These are phyloP conservation scores for Goniozus legneri DNA, from an alignment of 1,140 invertebrate species.

Conservation along the genomic window DNA sequence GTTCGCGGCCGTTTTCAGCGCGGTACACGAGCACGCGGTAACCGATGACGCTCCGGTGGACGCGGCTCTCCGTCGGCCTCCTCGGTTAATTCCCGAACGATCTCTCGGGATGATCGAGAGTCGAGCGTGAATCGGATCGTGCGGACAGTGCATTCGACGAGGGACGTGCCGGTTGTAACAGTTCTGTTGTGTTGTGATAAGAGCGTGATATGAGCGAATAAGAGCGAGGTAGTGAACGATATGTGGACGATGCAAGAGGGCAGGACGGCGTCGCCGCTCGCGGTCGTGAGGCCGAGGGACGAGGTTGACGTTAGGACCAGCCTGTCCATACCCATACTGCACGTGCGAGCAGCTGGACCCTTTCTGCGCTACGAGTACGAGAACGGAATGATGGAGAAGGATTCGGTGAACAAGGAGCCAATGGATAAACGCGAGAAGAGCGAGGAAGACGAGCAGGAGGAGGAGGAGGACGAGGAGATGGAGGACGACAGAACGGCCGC, in stretches of 20 bases:
- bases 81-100: conserved; percentile 14
- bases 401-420: conserved; percentile 23
- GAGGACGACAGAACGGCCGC: conserved; percentile 8
- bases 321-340: conserved; percentile 26
- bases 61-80: conserved; percentile 10
- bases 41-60: background rate
- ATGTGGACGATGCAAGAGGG: conserved; percentile 49
- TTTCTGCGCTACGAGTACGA: conserved; percentile 39
- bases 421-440: conserved; percentile 18
- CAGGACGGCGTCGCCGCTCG: conserved; percentile 43
- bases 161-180: no score
- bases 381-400: conserved; percentile 22
- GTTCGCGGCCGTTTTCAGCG: conserved; percentile 14
- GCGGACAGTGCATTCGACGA: no score
- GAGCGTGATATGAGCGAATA: no score
- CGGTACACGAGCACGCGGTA: background rate
- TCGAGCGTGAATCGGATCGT: no score
- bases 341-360: conserved; percentile 40
- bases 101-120: no score
- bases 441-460: conserved; percentile 25
- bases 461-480: conserved; percentile 20
- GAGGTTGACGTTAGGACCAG: conserved; percentile 33
- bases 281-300: conserved; percentile 34
- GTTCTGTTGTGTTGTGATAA: no score
- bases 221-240: conserved; percentile 21